Conservation (phyloP, 2,113 vertebrate species). For the Erpornis zantholeuca region DNA sequence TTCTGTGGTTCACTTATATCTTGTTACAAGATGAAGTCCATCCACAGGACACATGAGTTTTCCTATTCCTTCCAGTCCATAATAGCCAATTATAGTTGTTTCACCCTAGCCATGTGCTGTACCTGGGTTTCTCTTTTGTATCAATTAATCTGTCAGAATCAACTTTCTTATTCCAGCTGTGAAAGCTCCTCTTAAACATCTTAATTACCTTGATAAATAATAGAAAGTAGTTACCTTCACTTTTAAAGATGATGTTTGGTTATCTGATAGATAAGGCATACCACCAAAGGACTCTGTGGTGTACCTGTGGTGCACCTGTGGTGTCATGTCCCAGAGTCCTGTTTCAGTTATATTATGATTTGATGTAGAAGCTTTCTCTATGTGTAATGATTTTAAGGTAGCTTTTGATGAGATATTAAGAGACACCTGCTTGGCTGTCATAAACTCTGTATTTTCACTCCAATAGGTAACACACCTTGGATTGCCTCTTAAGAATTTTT, state of each 20-base stretch:
- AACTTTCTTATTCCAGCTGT: neutral
- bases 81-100: neutral
- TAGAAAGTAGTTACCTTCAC: neutral
- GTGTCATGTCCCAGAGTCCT: neutral
- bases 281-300: fast-evolving
- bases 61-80: neutral
- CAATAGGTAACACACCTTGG: neutral
- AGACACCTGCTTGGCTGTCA: neutral
- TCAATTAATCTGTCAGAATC: neutral
- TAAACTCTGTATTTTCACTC: neutral
- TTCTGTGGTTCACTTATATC: neutral
- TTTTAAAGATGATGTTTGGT: neutral
- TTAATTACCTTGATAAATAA: neutral
- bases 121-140: neutral
- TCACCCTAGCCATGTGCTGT: neutral
- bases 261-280: neutral
- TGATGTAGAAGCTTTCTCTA: neutral
- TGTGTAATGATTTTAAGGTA: neutral
- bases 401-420: neutral
- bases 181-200: neutral
- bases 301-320: neutral
- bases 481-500: neutral
- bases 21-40: neutral
- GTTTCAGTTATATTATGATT: neutral
- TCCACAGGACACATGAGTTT: neutral